Percentiles rank a stretch among this genome's conserved stretches.
These are phyloP conservation scores for Pygoscelis adeliae DNA, from an alignment of 2,113 vertebrate genomes.

Conservation along the genomic window DNA sequence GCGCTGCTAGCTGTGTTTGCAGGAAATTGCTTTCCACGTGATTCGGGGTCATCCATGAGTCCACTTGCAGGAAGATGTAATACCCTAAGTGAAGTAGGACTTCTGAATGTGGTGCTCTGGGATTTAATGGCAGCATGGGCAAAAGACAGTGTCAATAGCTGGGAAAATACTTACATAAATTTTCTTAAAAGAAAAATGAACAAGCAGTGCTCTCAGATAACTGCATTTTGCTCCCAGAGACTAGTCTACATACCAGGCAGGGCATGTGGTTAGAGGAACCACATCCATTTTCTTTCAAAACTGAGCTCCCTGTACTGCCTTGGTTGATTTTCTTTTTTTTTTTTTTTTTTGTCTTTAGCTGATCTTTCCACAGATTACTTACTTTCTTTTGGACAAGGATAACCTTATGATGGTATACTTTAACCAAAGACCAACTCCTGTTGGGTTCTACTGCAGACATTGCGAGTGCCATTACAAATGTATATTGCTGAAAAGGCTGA, in stretches of 20 bases:
- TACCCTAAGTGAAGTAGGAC: not conserved
- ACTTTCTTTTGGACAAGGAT: not conserved
- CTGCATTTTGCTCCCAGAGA: not conserved
- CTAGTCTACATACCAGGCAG: not conserved
- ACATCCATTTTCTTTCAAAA: not conserved
- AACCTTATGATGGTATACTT: not conserved
- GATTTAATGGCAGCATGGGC: not conserved
- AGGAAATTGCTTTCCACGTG: fast-evolving
- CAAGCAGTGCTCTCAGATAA: not conserved
- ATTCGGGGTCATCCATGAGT: not conserved
- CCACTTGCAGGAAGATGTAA: not conserved
- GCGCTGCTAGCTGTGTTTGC: not conserved
- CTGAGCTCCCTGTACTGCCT: not conserved
- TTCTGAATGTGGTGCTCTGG: not conserved
- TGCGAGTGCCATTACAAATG: not conserved
- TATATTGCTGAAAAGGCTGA: not conserved
- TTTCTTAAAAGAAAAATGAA: not conserved
- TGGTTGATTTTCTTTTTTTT: not conserved
- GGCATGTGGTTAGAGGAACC: not conserved
- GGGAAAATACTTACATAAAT: not conserved
- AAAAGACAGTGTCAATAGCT: not conserved
- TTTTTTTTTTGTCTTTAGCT: not conserved
- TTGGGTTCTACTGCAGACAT: not conserved
- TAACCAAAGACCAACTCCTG: not conserved
- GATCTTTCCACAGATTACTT: not conserved